phyloP scores from a whole-genome alignment of 2,888 invertebrate genomes.

The Diaprepes abbreviatus region DNA sequence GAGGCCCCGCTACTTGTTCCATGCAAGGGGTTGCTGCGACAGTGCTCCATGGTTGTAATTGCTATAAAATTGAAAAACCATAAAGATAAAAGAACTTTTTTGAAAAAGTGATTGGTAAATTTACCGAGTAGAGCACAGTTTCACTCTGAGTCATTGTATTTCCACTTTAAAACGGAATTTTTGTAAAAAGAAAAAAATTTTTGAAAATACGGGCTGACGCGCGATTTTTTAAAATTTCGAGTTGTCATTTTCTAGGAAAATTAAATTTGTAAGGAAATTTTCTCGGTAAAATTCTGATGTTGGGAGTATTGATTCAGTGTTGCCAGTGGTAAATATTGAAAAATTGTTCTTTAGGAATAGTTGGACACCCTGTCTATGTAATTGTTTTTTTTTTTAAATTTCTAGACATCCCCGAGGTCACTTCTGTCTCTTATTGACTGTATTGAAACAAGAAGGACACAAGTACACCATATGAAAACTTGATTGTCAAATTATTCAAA shows the following conservation, averaged over 20 bases:
- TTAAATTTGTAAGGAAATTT: too few relatives aligned
- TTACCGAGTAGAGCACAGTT: constrained; percentile 55
- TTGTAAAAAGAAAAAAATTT: constrained; percentile 6
- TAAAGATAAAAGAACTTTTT: too few relatives aligned
- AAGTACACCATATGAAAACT: too few relatives aligned
- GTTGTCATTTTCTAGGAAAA: too few relatives aligned
- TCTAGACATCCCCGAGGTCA: too few relatives aligned
- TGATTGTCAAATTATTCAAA: too few relatives aligned
- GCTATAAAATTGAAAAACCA: constrained; percentile 72
- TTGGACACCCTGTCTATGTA: too few relatives aligned
- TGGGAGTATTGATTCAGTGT: background rate
- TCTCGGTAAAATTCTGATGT: too few relatives aligned
- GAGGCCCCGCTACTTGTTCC: constrained; percentile 75
- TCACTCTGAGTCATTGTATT: constrained; percentile 42
- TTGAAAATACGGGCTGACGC: background rate
- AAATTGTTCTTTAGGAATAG: too few relatives aligned
- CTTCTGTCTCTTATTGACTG: too few relatives aligned
- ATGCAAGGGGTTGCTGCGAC: constrained; percentile 73
- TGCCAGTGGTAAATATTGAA: background rate
- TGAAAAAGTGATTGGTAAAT: background rate
- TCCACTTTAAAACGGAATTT: background rate
- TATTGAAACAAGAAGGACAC: too few relatives aligned
- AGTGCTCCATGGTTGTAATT: constrained; percentile 80
- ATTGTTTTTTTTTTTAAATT: too few relatives aligned
- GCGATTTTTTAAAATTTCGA: constrained; percentile 13